phyloP scores from a whole-genome alignment of 2,797 vertebrate species.

The Knipowitschia caucasica region DNA sequence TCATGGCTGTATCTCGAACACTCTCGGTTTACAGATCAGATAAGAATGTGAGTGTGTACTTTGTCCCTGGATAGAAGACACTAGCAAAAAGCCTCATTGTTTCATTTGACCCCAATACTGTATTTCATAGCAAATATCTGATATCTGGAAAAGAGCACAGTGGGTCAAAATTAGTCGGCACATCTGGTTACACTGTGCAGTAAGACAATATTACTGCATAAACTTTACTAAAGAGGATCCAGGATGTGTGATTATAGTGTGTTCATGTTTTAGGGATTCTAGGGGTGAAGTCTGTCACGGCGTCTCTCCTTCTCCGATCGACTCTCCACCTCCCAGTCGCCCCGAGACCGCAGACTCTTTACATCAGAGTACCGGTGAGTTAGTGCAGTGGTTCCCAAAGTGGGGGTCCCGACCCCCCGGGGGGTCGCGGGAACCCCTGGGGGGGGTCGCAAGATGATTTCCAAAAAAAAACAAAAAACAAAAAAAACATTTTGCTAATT shows the following conservation, averaged over 20 bases:
- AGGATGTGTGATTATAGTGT: not conserved
- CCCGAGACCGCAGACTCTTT: conserved; percentile 68
- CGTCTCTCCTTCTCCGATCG: conserved; percentile 47
- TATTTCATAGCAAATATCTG: conserved; percentile 14
- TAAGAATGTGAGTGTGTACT: not conserved
- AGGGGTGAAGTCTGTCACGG: conserved; percentile 38
- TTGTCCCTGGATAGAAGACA: not conserved
- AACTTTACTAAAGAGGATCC: too few relatives aligned
- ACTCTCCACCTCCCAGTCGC: conserved; percentile 58
- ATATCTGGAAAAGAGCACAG: conserved; percentile 14
- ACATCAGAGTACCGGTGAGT: conserved; percentile 73
- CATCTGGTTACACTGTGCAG: too few relatives aligned
- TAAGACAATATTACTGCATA: too few relatives aligned
- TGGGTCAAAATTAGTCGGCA: conserved; percentile 26
- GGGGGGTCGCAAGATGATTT: too few relatives aligned
- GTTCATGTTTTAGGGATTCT: conserved; percentile 41
- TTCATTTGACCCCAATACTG: conserved; percentile 3
- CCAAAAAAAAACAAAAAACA: too few relatives aligned
- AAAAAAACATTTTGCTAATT: too few relatives aligned
- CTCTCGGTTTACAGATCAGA: conserved; percentile 20
- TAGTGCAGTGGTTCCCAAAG: too few relatives aligned
- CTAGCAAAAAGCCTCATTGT: conserved; percentile 14
- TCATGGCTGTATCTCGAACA: not conserved
- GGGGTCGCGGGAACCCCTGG: too few relatives aligned
- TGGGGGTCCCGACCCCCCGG: too few relatives aligned